These are phyloP conservation scores for Gorsachius magnificus DNA, from an alignment of 2,797 vertebrate species.

Conservation along the genomic window DNA sequence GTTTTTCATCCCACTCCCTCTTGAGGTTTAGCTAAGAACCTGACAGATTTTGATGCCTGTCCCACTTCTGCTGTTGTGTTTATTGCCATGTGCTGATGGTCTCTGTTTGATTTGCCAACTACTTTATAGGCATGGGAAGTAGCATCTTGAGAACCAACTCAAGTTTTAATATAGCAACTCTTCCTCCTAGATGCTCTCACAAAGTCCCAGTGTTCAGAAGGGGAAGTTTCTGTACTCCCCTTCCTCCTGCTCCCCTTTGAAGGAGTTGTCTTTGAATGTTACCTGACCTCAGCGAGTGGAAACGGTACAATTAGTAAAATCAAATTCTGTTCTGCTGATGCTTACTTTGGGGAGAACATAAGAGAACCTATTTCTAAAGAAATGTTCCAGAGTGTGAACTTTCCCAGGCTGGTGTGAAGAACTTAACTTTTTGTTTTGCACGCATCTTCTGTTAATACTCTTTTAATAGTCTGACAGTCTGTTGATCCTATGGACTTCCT, in stretches of 20 bases:
- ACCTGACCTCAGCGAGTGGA: not conserved
- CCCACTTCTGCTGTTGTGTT: not conserved
- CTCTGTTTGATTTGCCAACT: not conserved
- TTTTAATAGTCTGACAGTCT: not conserved
- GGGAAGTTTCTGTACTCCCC: not conserved
- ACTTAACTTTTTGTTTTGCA: not conserved
- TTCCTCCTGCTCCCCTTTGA: not conserved
- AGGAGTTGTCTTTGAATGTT: not conserved
- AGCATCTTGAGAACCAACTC: not conserved
- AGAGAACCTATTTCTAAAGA: not conserved
- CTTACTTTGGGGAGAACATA: not conserved
- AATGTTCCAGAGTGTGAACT: not conserved
- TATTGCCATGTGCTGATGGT: not conserved
- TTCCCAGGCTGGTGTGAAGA: not conserved
- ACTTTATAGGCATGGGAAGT: not conserved
- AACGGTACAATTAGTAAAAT: not conserved
- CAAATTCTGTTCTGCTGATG: not conserved
- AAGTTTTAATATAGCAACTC: not conserved
- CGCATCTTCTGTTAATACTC: not conserved
- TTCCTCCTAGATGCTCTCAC: not conserved
- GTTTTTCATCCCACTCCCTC: not conserved
- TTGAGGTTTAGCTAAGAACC: not conserved
- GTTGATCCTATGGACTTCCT: not conserved
- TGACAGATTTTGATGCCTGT: not conserved
- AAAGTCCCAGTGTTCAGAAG: not conserved